Percentiles rank a stretch among this genome's conserved stretches.
Evolutionary conservation across 2,888 invertebrate species (phyloP).

Genomic region (Sphaerophoria rueppellii): DNA sequence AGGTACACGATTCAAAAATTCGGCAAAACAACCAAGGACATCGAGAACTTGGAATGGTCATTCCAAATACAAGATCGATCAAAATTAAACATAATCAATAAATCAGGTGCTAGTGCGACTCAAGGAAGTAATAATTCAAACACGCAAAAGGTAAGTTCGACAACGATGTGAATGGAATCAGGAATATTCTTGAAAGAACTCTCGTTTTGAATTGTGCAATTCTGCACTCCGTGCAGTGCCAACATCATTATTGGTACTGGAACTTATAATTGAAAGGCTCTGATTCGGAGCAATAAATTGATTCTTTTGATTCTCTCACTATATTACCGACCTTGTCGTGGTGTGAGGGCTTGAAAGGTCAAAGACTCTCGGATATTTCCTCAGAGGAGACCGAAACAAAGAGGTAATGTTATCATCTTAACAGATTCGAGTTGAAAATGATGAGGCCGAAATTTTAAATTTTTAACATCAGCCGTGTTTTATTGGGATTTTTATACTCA

Average conservation of each 20-base stretch:
- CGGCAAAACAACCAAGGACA: slow-evolving; percentile 47
- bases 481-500: no score
- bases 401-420: not conserved
- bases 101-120: not conserved
- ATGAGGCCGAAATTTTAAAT: no score
- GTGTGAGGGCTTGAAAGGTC: slow-evolving; percentile 29
- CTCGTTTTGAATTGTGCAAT: no score
- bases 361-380: slow-evolving; percentile 22
- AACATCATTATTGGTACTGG: no score
- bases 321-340: slow-evolving; percentile 32
- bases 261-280: no score
- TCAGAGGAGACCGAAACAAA: slow-evolving; percentile 24
- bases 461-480: no score
- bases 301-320: slow-evolving; percentile 22
- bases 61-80: slow-evolving; percentile 53
- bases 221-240: no score
- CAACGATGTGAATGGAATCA: no score
- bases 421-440: no score
- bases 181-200: no score
- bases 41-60: slow-evolving; percentile 51
- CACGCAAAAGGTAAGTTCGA: slow-evolving; percentile 28
- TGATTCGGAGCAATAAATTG: not conserved
- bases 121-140: not conserved
- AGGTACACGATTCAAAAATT: slow-evolving; percentile 61
- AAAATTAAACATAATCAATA: slow-evolving; percentile 27